phyloP scores from a whole-genome alignment of 2,113 vertebrate species.

The Halichoeres trimaculatus region DNA sequence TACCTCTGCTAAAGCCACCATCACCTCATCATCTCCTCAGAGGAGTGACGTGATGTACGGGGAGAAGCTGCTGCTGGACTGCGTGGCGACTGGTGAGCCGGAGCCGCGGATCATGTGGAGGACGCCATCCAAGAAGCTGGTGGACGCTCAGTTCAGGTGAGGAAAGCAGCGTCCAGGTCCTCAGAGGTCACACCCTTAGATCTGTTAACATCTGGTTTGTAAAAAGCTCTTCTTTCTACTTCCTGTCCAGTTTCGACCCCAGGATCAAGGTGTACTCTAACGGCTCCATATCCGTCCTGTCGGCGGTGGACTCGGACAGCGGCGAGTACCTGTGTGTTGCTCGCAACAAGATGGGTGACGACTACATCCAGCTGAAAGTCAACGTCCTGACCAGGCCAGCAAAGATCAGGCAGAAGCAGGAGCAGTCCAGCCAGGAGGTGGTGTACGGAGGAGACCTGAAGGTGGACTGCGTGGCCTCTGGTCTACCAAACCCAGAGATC shows the following conservation, averaged over 20 bases:
- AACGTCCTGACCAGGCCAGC: conserved; percentile 89
- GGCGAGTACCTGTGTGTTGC: conserved; percentile 94
- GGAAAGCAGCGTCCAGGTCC: background rate
- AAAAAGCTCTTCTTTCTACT: background rate
- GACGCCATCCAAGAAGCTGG: conserved; percentile 89
- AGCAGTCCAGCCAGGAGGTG: conserved; percentile 84
- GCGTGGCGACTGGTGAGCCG: conserved; percentile 89
- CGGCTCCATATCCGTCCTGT: conserved; percentile 86
- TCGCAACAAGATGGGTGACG: conserved; percentile 90
- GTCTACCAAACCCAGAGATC: conserved; percentile 90
- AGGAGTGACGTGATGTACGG: conserved; percentile 88
- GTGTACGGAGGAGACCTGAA: conserved; percentile 85
- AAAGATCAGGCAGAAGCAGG: conserved; percentile 88
- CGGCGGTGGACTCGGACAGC: conserved; percentile 87
- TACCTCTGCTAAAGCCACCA: conserved; percentile 82
- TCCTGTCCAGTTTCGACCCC: conserved; percentile 82
- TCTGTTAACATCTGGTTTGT: no score
- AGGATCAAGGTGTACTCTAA: conserved; percentile 89
- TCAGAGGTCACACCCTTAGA: no score
- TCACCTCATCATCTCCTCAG: conserved; percentile 84
- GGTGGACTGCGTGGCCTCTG: conserved; percentile 93
- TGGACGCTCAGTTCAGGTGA: conserved; percentile 91
- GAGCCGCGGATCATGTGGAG: conserved; percentile 91
- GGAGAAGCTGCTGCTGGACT: conserved; percentile 85
- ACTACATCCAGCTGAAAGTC: conserved; percentile 85